These are phyloP conservation scores for Cladorhizidae sp. DNA, from an alignment of 37 sponge, comb jelly and placozoan species.

Conservation along the genomic window DNA sequence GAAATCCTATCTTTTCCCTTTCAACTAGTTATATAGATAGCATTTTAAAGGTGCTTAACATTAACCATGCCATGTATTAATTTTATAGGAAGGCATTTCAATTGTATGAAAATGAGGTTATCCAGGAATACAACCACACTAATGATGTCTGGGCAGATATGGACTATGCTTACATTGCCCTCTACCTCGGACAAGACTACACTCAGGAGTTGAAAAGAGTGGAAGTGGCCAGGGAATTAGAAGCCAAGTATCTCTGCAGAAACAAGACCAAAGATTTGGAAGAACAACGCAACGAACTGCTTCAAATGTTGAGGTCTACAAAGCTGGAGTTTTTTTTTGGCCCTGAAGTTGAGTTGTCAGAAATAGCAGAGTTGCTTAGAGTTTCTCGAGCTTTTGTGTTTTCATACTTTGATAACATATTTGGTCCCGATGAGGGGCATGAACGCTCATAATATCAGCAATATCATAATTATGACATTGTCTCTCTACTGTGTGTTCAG, in stretches of 20 bases:
- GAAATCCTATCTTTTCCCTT: no score
- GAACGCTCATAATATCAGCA: background rate
- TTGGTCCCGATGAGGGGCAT: background rate
- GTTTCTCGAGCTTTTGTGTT: slow-evolving; percentile 27
- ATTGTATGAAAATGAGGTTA: background rate
- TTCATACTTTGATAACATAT: slow-evolving; percentile 6
- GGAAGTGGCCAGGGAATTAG: background rate
- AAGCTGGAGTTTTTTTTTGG: background rate
- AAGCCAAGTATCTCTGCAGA: background rate
- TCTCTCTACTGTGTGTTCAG: no score
- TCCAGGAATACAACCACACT: background rate
- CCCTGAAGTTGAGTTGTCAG: background rate
- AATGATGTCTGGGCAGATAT: background rate
- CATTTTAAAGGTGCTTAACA: no score
- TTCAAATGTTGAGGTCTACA: background rate
- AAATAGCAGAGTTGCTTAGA: background rate
- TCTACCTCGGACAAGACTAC: slow-evolving; percentile 12
- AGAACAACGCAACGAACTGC: background rate
- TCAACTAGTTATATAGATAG: no score
- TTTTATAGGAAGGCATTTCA: background rate
- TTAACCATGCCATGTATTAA: no score
- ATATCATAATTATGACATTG: background rate
- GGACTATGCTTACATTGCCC: slow-evolving; percentile 14
- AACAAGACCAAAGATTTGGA: background rate
- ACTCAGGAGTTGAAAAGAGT: background rate